Evolutionary conservation across 2,113 vertebrate species (phyloP).

Genomic region (Hylia prasina): DNA sequence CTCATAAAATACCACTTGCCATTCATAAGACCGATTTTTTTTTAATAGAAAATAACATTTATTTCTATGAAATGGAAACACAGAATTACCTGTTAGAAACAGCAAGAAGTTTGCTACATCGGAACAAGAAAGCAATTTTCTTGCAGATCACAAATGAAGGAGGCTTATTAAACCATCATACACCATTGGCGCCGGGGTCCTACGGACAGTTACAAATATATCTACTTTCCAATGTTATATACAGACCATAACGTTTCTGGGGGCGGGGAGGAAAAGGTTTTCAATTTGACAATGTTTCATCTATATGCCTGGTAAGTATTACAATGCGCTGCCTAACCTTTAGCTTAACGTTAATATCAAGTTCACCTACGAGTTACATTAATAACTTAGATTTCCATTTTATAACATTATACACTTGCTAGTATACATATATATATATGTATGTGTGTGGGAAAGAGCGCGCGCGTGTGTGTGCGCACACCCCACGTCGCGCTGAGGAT

Average conservation of each 20-base stretch:
- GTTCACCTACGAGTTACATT: slow-evolving; percentile 83
- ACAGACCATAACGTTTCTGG: slow-evolving; percentile 53
- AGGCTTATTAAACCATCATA: slow-evolving; percentile 42
- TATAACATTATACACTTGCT: slow-evolving; percentile 81
- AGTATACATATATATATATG: slow-evolving; percentile 77
- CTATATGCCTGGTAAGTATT: slow-evolving; percentile 73
- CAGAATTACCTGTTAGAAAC: slow-evolving; percentile 78
- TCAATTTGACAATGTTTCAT: slow-evolving; percentile 71
- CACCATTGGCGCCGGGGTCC: slow-evolving; percentile 31
- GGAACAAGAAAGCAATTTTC: slow-evolving; percentile 75
- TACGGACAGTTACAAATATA: slow-evolving; percentile 78
- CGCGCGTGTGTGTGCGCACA: slow-evolving; percentile 42
- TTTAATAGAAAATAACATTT: slow-evolving; percentile 97
- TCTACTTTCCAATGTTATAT: slow-evolving; percentile 75
- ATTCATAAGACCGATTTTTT: slow-evolving; percentile 7
- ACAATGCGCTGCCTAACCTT: slow-evolving; percentile 68
- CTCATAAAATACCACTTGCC: slow-evolving; percentile 46
- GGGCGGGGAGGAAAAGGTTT: slow-evolving; percentile 19
- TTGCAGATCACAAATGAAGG: slow-evolving; percentile 73
- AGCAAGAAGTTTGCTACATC: slow-evolving; percentile 73
- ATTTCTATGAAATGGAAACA: slow-evolving; percentile 93
- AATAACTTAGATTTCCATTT: slow-evolving; percentile 90
- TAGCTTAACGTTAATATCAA: slow-evolving; percentile 77
- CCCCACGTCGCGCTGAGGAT: slow-evolving; percentile 64
- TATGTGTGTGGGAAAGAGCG: neutral